Evolutionary conservation across 2,888 invertebrate species (phyloP).

Genomic region (Apocheima hispidaria): DNA sequence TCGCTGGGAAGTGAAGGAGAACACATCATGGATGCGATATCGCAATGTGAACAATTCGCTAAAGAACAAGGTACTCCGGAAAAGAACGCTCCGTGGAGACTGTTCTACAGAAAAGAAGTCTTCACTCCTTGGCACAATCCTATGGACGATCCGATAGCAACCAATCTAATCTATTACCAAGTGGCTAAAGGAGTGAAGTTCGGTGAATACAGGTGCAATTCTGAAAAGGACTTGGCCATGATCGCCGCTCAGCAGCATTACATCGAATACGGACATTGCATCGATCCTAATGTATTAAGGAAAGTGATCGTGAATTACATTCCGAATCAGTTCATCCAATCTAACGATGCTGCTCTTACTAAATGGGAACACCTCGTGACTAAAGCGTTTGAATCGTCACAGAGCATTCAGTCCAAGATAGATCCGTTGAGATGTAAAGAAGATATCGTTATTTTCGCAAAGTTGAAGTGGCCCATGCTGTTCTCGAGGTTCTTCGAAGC

Average conservation of each 20-base stretch:
- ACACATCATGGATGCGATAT: conserved; percentile 98
- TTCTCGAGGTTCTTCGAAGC: conserved; percentile 98
- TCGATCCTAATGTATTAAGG: conserved; percentile 89
- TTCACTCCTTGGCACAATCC: conserved; percentile 98
- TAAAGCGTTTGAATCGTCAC: conserved; percentile 89
- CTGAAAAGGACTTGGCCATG: conserved; percentile 94
- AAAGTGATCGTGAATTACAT: conserved; percentile 92
- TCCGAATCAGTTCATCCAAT: conserved; percentile 90
- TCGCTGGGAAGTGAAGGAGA: conserved; percentile 95
- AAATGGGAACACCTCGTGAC: conserved; percentile 91
- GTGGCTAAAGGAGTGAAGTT: conserved; percentile 94
- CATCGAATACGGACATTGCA: conserved; percentile 90
- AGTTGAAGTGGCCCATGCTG: conserved; percentile 96
- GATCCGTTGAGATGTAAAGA: conserved; percentile 92
- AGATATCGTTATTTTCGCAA: conserved; percentile 96
- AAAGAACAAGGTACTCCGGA: conserved; percentile 95
- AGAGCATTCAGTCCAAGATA: conserved; percentile 89
- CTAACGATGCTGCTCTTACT: conserved; percentile 87
- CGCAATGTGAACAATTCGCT: conserved; percentile 97
- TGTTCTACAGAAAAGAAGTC: conserved; percentile 95
- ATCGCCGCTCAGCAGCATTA: conserved; percentile 96
- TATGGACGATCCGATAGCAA: conserved; percentile 91
- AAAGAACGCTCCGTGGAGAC: conserved; percentile 94
- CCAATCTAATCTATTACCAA: conserved; percentile 96
- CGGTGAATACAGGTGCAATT: conserved; percentile 95